phyloP scores from a whole-genome alignment of 1,140 invertebrate genomes.

The Drosophila pachea region DNA sequence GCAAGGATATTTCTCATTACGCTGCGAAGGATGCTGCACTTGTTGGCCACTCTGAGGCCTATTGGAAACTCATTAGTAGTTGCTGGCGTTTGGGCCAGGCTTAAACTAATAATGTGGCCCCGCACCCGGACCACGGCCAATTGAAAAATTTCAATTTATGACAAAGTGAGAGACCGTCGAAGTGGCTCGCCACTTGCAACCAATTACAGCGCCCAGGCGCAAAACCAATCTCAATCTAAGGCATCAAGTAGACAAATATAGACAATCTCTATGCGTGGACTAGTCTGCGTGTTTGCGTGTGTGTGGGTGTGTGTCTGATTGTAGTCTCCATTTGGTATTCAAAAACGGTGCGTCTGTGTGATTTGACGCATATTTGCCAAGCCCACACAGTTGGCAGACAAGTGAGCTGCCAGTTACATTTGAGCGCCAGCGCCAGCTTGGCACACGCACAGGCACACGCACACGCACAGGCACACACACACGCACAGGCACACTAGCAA shows the following conservation, averaged over 20 bases:
- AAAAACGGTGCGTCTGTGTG: conserved; percentile 75
- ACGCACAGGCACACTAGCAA: too few relatives aligned
- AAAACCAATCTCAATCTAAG: conserved; percentile 69
- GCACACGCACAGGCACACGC: conserved; percentile 60
- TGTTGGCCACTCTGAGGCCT: conserved; percentile 53
- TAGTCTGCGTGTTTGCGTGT: too few relatives aligned
- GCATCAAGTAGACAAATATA: conserved; percentile 76
- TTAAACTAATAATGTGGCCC: conserved; percentile 73
- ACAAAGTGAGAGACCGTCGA: conserved; percentile 33
- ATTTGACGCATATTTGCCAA: conserved; percentile 76
- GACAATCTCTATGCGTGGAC: conserved; percentile 56
- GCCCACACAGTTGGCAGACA: conserved; percentile 23
- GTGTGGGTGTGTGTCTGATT: conserved; percentile 25
- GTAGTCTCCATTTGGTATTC: conserved; percentile 70
- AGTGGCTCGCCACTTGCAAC: conserved; percentile 37
- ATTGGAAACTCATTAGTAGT: conserved; percentile 73
- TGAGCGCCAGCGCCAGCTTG: conserved; percentile 47
- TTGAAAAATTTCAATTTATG: conserved; percentile 70
- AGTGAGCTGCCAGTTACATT: conserved; percentile 29
- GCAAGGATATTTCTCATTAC: conserved; percentile 55
- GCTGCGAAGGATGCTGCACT: conserved; percentile 10
- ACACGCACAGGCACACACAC: conserved; percentile 58
- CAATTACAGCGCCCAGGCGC: conserved; percentile 56
- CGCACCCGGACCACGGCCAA: conserved; percentile 27
- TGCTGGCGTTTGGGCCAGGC: conserved; percentile 35